Evolutionary conservation across 2,113 vertebrate genomes (phyloP).

Genomic region (Proteles cristata): DNA sequence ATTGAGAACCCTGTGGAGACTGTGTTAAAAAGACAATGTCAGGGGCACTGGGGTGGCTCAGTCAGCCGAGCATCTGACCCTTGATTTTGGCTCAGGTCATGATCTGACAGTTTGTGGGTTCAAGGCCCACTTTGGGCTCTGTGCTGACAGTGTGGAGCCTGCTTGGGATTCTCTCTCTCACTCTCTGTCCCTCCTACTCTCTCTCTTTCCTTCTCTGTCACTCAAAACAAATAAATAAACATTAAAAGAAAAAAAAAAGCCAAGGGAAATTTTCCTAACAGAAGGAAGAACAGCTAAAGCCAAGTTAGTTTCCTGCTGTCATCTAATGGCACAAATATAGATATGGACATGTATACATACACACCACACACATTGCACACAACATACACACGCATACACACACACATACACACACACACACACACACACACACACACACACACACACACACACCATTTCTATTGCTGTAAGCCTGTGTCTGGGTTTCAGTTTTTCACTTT

Average conservation of each 20-base stretch:
- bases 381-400: background rate
- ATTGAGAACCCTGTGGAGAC: background rate
- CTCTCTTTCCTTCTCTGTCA: no score
- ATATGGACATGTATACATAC: background rate
- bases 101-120: no score
- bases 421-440: background rate
- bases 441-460: background rate
- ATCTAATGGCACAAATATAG: background rate
- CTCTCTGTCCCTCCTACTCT: no score
- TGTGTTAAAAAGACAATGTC: background rate
- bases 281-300: background rate
- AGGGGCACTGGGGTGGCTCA: background rate
- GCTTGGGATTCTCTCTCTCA: no score
- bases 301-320: background rate
- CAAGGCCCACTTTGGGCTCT: no score
- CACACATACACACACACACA: background rate
- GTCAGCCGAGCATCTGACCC: no score
- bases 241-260: background rate
- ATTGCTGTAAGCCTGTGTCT: background rate
- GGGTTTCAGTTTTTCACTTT: background rate
- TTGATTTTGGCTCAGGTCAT: no score
- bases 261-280: background rate
- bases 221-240: no score
- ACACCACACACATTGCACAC: background rate
- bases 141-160: no score